phyloP scores from a whole-genome alignment of 2,113 vertebrate genomes.

The Bufo gargarizans region DNA sequence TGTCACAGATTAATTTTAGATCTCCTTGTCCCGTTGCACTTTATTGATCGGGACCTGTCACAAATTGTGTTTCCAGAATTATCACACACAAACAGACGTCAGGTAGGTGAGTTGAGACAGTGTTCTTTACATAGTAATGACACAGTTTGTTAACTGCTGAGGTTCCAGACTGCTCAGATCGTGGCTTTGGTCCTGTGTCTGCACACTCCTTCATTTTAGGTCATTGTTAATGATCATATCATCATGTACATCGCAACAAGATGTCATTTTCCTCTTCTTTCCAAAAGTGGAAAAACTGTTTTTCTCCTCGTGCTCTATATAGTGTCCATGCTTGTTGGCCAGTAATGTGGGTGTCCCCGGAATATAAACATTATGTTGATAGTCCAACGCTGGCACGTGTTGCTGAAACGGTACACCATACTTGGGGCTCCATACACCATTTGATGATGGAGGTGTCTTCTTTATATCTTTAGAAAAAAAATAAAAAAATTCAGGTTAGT shows the following conservation, averaged over 20 bases:
- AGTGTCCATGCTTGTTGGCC: conserved; percentile 77
- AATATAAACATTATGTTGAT: conserved; percentile 91
- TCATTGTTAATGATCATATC: conserved; percentile 87
- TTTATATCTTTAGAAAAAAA: conserved; percentile 76
- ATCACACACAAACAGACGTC: conserved; percentile 46
- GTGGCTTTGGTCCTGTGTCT: not conserved
- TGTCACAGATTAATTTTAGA: conserved; percentile 14
- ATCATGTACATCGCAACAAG: conserved; percentile 78
- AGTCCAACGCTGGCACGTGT: conserved; percentile 79
- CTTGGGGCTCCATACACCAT: conserved; percentile 81
- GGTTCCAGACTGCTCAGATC: conserved; percentile 8
- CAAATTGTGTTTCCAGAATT: conserved; percentile 36
- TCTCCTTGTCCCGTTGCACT: conserved; percentile 31
- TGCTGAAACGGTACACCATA: conserved; percentile 75
- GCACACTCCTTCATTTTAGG: conserved; percentile 66
- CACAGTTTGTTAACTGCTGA: conserved; percentile 36
- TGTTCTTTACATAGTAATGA: conserved; percentile 49
- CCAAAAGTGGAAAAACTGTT: conserved; percentile 92
- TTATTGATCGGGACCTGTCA: conserved; percentile 51
- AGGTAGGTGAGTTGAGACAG: conserved; percentile 33
- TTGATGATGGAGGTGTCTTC: conserved; percentile 75
- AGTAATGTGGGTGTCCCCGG: conserved; percentile 84
- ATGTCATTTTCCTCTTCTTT: conserved; percentile 85
- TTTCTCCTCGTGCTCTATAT: conserved; percentile 80
- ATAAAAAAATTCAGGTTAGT: not conserved